phyloP scores from a whole-genome alignment of 2,113 vertebrate genomes.

The Cisticola juncidis region DNA sequence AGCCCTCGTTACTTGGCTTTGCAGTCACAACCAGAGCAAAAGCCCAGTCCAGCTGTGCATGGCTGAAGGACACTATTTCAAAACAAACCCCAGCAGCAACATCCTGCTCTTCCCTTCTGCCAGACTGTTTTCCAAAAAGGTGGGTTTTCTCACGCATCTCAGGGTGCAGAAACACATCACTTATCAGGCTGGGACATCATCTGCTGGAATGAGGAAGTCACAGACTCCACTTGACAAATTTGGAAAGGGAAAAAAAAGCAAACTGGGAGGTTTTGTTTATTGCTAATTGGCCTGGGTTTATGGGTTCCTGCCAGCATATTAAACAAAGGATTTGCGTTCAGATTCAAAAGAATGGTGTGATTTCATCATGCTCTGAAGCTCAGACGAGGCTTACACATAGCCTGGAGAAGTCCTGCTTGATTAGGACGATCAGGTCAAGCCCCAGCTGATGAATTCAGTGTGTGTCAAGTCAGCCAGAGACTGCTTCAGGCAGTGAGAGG shows the following conservation, averaged over 20 bases:
- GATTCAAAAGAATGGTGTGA: background rate
- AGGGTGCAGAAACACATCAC: background rate
- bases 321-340: background rate
- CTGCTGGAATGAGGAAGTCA: background rate
- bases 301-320: background rate
- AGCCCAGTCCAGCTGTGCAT: background rate
- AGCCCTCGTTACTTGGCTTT: background rate
- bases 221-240: background rate
- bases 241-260: background rate
- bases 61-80: background rate
- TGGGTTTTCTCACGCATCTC: background rate
- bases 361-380: background rate
- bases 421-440: background rate
- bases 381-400: background rate
- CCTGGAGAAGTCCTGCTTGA: background rate
- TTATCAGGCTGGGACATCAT: background rate
- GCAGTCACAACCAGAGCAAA: background rate
- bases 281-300: background rate
- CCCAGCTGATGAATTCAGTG: background rate
- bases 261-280: background rate
- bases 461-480: background rate
- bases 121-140: background rate
- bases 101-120: background rate
- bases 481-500: accelerated
- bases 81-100: background rate